Evolutionary conservation across 2,113 vertebrate genomes (phyloP), one percentile per base, ranked within the genome.

Genomic region (Cryptotis parvus): DNA sequence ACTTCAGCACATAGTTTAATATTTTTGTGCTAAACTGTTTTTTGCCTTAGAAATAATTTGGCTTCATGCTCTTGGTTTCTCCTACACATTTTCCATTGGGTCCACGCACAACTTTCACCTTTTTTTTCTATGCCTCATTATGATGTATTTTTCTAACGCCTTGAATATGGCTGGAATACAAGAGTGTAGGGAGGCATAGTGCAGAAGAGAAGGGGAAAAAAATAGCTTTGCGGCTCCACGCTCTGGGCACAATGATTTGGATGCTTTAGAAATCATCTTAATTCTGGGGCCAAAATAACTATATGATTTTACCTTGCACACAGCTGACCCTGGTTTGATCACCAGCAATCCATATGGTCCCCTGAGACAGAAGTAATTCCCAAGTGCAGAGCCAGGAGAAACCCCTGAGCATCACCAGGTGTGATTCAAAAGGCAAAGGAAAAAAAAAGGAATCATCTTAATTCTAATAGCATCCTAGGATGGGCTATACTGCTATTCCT

Each of bases 1-100:
- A 35, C 63, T 45, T 93, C 55, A 20, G 61, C 83, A 69, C 41
- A 29, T 49, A 20, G 20, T 79, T n/a, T 69, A 68, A 29, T 33
- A 29, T 68, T 78, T n/a, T 87, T 77, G n/a, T 3, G 2, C 70
- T 72, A 10, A 61, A n/a, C 37, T 87, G 24, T 52, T 88, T 87
- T 90, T 80, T 83, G 92, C 11, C n/a, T 81, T 84, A 82, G 66
- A 85, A 83, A 35, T 66, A 63, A 4, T 72, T 83, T 83, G 52
- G 18, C 26, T 88, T 55, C 18, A 6, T 37, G 43, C 29, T 33
- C 3, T 79, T 83, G 58, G 72, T 94, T 90, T 96, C 66, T 41
- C 5, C 16, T 10, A 20, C 35, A 20, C 35, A 39, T 85, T 91
- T 88, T 68, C 33, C 52, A 24, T 20, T 29, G 68, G 10, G 75